Percentiles rank a stretch among this genome's conserved stretches.
Evolutionary conservation across 2,113 vertebrate genomes (phyloP).

Genomic region (Channa argus): DNA sequence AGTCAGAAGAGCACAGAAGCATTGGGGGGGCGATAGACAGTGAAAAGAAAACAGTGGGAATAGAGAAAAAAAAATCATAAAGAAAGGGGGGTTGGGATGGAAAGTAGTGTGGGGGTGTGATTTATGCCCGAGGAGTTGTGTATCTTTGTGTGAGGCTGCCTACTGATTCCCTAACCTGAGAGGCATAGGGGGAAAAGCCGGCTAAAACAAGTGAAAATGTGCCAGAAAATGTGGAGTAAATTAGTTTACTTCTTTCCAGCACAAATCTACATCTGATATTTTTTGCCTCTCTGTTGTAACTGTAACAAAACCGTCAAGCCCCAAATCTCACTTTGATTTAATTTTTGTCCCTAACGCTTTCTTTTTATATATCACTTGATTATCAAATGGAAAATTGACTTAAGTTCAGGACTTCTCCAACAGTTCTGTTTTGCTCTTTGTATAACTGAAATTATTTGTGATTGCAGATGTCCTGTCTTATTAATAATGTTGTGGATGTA

Average conservation of each 20-base stretch:
- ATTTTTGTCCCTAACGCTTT: too few species aligned
- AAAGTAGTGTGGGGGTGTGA: constrained; percentile 59
- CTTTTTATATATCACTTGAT: too few species aligned
- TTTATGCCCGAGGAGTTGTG: constrained; percentile 68
- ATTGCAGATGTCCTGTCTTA: too few species aligned
- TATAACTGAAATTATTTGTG: too few species aligned
- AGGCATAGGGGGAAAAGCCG: constrained; percentile 27
- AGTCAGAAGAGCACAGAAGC: constrained; percentile 27
- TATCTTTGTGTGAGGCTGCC: constrained; percentile 53
- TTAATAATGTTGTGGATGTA: too few species aligned
- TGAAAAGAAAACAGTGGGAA: not conserved
- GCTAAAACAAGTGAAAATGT: constrained; percentile 24
- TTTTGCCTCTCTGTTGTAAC: not conserved
- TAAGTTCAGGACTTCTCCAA: too few species aligned
- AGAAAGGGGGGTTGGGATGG: constrained; percentile 15
- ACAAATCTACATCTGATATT: not conserved
- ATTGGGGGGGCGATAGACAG: not conserved
- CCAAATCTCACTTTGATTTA: too few species aligned
- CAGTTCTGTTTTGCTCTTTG: too few species aligned
- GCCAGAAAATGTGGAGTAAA: not conserved
- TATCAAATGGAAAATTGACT: too few species aligned
- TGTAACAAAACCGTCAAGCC: too few species aligned
- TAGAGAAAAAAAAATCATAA: constrained; percentile 21
- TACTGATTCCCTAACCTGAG: constrained; percentile 60
- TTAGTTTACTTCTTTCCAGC: not conserved